Conservation (phyloP, 2,888 invertebrate species). For the Agriopis marginaria region DNA sequence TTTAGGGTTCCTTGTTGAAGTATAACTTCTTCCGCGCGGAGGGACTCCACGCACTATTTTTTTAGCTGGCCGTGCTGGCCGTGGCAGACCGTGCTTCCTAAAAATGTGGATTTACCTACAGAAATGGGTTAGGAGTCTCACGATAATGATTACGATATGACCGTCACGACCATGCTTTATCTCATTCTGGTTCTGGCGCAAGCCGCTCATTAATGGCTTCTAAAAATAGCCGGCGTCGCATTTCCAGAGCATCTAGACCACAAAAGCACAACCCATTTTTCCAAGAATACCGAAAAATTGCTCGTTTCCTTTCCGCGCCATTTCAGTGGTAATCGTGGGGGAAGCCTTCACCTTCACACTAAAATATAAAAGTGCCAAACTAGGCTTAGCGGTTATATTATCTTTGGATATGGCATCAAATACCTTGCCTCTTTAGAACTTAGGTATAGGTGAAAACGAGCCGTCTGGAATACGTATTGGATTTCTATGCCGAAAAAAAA, state of each 20-base stretch:
- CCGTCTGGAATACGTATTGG: not conserved
- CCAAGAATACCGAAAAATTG: not conserved
- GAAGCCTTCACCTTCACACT: slow-evolving; percentile 7
- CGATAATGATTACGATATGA: too few species aligned
- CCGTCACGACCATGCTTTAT: too few species aligned
- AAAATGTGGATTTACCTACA: too few species aligned
- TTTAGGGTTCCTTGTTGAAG: too few species aligned
- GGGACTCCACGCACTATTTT: too few species aligned
- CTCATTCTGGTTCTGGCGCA: too few species aligned
- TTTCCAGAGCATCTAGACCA: not conserved
- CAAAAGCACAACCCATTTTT: not conserved
- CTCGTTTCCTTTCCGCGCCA: slow-evolving; percentile 11
- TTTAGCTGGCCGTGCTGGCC: too few species aligned
- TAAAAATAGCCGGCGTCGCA: not conserved
- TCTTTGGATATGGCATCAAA: not conserved
- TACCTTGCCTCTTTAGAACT: not conserved
- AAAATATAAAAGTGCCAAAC: not conserved
- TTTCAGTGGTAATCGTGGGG: slow-evolving; percentile 10
- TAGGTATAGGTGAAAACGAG: not conserved
- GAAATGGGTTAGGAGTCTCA: too few species aligned
- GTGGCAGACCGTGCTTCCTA: too few species aligned
- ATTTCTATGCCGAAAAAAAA: not conserved
- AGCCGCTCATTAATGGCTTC: too few species aligned
- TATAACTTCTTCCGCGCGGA: too few species aligned
- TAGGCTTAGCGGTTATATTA: too few species aligned